phyloP scores from a whole-genome alignment of 2,113 vertebrate genomes.

The Chloropsis hardwickii region DNA sequence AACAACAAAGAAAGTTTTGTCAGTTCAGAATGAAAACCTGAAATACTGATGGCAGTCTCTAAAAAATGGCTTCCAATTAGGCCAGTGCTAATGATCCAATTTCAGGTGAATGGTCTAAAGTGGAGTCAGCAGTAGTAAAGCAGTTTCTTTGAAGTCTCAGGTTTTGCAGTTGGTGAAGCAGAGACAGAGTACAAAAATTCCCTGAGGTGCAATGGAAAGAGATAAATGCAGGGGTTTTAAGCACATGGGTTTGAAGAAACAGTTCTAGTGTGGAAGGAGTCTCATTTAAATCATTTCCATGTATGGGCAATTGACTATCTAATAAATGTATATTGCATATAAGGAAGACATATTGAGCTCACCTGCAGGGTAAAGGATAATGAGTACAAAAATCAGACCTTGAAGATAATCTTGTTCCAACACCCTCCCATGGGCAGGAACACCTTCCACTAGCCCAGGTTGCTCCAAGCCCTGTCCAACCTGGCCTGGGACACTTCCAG shows the following conservation, averaged over 20 bases:
- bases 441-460: fast-evolving
- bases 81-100: not conserved
- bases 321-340: not conserved
- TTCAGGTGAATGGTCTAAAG: not conserved
- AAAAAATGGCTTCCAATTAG: not conserved
- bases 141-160: not conserved
- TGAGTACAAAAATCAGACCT: not conserved
- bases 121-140: not conserved
- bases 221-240: not conserved
- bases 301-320: not conserved
- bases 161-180: not conserved
- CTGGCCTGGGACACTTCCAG: not conserved
- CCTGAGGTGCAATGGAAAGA: not conserved
- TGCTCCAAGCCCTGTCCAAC: not conserved
- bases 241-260: not conserved
- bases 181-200: not conserved
- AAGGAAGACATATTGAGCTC: not conserved
- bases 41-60: not conserved
- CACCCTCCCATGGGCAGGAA: not conserved
- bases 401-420: not conserved
- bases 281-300: not conserved
- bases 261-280: not conserved
- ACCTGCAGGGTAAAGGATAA: not conserved
- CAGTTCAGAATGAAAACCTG: not conserved
- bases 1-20: not conserved